phyloP scores from a whole-genome alignment of 2,797 vertebrate genomes.

The Harpagifer antarcticus region DNA sequence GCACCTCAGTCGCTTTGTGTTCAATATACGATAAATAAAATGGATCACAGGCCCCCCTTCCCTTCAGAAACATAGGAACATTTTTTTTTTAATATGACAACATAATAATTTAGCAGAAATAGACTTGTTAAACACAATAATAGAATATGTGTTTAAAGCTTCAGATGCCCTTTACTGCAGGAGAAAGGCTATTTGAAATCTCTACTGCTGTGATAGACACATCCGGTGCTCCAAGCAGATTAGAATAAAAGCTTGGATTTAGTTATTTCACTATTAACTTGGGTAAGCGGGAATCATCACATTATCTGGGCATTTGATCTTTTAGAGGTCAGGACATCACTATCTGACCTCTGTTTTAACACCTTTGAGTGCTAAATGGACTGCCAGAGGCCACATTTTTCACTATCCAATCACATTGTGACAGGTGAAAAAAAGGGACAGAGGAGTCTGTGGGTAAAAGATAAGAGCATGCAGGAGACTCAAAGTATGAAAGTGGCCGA shows the following conservation, averaged over 20 bases:
- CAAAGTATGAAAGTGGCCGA: constrained; percentile 48
- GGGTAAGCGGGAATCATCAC: constrained; percentile 33
- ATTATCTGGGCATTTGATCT: constrained; percentile 56
- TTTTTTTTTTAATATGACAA: constrained; percentile 1
- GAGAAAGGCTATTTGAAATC: constrained; percentile 3
- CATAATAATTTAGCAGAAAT: neutral
- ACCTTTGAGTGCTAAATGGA: constrained; percentile 44
- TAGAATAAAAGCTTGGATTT: constrained; percentile 46
- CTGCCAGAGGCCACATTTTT: constrained; percentile 62
- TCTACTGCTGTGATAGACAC: neutral
- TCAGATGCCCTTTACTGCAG: constrained; percentile 4
- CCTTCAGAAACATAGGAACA: constrained; percentile 1
- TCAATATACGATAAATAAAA: constrained; percentile 22
- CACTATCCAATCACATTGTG: constrained; percentile 62
- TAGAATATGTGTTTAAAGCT: constrained; percentile 14
- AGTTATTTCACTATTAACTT: constrained; percentile 20
- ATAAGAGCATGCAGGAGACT: constrained; percentile 63
- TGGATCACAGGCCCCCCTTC: neutral
- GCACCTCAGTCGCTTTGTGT: constrained; percentile 16
- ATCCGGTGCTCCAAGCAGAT: constrained; percentile 24
- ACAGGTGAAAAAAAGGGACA: constrained; percentile 49
- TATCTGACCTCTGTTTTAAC: constrained; percentile 68
- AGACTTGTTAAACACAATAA: neutral
- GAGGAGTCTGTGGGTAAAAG: constrained; percentile 72
- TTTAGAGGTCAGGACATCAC: constrained; percentile 46